These are phyloP conservation scores for Tenebrosternarchus preto DNA, from an alignment of 2,113 vertebrate species.

Conservation along the genomic window DNA sequence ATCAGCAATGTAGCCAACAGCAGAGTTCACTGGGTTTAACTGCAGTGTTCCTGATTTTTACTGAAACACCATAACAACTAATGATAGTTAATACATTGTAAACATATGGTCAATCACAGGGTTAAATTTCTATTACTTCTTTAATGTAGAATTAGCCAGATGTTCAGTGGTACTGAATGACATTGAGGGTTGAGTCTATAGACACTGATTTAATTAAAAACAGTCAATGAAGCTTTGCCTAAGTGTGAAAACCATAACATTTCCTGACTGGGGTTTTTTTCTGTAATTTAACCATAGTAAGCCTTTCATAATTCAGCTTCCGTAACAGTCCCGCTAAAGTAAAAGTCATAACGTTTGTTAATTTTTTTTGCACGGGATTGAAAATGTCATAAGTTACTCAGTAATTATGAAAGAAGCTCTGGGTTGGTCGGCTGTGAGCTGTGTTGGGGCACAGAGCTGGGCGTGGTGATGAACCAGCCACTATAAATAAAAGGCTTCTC, in stretches of 20 bases:
- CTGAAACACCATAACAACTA: neutral
- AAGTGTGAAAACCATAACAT: conserved; percentile 13
- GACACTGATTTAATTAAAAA: conserved; percentile 16
- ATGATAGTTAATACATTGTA: neutral
- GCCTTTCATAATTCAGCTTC: conserved; percentile 41
- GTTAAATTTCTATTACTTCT: neutral
- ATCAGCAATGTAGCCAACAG: neutral
- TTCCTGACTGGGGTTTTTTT: conserved; percentile 11
- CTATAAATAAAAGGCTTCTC: conserved; percentile 81
- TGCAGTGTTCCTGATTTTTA: neutral
- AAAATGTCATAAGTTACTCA: conserved; percentile 58
- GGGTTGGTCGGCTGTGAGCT: conserved; percentile 52
- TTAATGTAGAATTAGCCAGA: neutral
- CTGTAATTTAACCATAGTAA: conserved; percentile 20
- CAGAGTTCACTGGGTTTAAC: neutral
- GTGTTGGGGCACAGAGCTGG: conserved; percentile 47
- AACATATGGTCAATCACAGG: neutral
- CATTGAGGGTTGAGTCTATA: neutral
- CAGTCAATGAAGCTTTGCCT: neutral
- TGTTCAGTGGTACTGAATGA: neutral
- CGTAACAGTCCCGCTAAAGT: conserved; percentile 31
- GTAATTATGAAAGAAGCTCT: conserved; percentile 63
- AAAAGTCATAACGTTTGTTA: conserved; percentile 53
- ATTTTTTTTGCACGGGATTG: conserved; percentile 37
- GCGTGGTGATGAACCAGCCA: conserved; percentile 58